Evolutionary conservation across 2,113 vertebrate genomes (phyloP), one percentile per base, ranked within the genome.

Genomic region (Tachycineta bicolor): DNA sequence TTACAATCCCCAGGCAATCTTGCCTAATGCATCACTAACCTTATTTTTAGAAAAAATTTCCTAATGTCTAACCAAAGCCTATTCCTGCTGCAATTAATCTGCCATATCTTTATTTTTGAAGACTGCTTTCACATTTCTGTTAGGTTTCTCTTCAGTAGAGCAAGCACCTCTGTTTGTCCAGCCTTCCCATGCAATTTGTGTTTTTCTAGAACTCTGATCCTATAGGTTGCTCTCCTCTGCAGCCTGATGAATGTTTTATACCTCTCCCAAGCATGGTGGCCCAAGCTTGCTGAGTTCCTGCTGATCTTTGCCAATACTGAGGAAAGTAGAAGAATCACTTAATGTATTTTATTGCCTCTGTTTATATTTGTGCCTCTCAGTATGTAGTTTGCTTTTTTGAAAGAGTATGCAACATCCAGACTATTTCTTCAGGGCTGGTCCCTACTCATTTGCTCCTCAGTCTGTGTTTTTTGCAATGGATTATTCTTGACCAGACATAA

Each of bases 21-120:
- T 60, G 37, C 43, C 85, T 78, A 91, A 79, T 71, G 81, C 53
- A 84, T 78, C 68, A 34, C 56, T 67, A 83, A 60, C 44, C 76
- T 87, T 94, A 92, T 94, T 94, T 97, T 94, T 89, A 93, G 91
- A 87, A 96, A 64, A 39, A 34, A 94, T 85, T 95, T 93, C 44
- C 68, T 89, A 41, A 78, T 59, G 76, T 86, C 76, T 93, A 68
- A 83, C 39, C 52, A 83, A 92, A 83, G 60, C 37, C 80, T 96
- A 67, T 93, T 97, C 86, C 68, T 93, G 71, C 76, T 89, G 47
- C 83, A 88, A 67, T 70, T 94, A 90, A 93, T 63, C 34, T 91
- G 68, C 62, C 52, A 11, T 88, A 74, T 78, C 83, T 86, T 94
- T 86, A 39, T 80, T 91, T 93, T 69, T 83, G 31, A 95, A 73